Evolutionary conservation across 2,888 invertebrate species (phyloP).

Genomic region (Papilio elwesi): DNA sequence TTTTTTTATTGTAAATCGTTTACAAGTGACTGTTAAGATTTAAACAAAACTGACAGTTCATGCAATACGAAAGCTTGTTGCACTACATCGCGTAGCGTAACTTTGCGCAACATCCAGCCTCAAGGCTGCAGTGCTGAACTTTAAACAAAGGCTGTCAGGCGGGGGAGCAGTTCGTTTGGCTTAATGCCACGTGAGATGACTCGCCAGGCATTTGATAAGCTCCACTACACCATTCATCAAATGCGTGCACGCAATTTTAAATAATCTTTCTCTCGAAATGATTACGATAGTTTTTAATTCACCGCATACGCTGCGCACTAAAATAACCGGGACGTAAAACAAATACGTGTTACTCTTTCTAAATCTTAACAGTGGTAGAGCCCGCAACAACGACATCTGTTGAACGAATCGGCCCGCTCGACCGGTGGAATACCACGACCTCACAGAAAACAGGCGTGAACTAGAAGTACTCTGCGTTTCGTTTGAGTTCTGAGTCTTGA

Average conservation of each 20-base stretch:
- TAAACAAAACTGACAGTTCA: no score
- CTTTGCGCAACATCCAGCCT: conserved; percentile 18
- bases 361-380: no score
- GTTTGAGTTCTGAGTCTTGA: no score
- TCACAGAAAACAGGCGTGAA: no score
- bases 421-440: no score
- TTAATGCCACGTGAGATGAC: conserved; percentile 37
- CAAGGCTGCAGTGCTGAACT: conserved; percentile 30
- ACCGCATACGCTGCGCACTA: not conserved
- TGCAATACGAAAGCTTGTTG: conserved; percentile 4
- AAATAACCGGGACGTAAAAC: not conserved
- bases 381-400: no score
- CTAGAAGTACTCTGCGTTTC: no score
- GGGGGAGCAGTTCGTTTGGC: conserved; percentile 4
- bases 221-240: conserved; percentile 24
- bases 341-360: conserved; percentile 1
- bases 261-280: conserved; percentile 17
- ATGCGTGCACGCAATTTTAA: conserved; percentile 32
- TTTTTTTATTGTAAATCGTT: no score
- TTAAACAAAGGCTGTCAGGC: conserved; percentile 24
- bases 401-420: no score
- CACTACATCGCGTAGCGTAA: conserved; percentile 15
- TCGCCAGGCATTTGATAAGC: conserved; percentile 25
- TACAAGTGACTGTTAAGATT: no score
- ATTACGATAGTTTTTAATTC: conserved; percentile 9